phyloP scores from a whole-genome alignment of 2,888 invertebrate species.

The Onchidella celtica region DNA sequence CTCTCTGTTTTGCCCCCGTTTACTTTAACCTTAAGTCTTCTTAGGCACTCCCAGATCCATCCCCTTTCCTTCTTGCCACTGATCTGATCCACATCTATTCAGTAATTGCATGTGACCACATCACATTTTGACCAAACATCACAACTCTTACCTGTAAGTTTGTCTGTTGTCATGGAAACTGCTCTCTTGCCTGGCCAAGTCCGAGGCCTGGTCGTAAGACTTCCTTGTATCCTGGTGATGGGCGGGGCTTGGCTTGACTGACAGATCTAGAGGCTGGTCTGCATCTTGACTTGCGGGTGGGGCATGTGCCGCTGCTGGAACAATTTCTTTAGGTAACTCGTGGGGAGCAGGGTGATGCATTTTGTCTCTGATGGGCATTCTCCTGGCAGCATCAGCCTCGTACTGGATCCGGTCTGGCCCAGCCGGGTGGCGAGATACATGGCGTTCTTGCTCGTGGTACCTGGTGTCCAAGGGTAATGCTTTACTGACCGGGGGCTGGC shows the following conservation, averaged over 20 bases:
- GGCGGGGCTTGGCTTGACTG: constrained; percentile 44
- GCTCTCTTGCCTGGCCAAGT: neutral
- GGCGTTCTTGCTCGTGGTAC: no score
- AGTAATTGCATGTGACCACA: no score
- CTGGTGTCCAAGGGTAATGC: no score
- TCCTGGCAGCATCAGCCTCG: neutral
- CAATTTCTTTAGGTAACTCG: neutral
- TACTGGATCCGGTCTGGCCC: no score
- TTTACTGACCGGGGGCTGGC: no score
- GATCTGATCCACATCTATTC: no score
- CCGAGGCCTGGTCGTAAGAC: neutral
- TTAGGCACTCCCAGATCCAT: no score
- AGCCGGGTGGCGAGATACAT: no score
- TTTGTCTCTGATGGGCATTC: constrained; percentile 19
- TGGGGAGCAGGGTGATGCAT: constrained; percentile 1
- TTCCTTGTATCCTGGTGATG: neutral
- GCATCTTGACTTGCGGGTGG: neutral
- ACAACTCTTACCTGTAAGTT: neutral
- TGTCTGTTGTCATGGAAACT: neutral
- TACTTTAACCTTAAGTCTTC: no score
- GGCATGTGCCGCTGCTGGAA: neutral
- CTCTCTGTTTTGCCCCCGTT: no score
- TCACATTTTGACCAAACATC: no score
- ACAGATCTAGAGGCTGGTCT: constrained; percentile 54
- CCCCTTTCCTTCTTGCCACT: no score